Base-by-base conservation (phyloP, 2,797 vertebrate genomes). In the Taeniopygia guttata region DNA sequence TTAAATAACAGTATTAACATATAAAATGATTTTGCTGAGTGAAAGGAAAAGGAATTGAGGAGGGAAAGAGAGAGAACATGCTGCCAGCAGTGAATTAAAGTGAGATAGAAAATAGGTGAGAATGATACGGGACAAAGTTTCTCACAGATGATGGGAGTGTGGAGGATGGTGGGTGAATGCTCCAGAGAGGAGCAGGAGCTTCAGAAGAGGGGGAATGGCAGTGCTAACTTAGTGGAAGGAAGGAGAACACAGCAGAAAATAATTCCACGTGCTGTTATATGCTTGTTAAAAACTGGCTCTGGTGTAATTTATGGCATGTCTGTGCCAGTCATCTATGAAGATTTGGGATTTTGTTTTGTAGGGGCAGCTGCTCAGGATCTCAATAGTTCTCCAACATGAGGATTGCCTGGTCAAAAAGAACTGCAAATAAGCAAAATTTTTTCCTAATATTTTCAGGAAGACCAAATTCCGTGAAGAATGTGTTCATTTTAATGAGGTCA, bases 1-100 rank as follows among this genome's bases (percentile, higher is more conserved):
- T 64, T 81, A 88, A 87, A 34, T 85, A 87, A 66, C 30, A 74
- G 21, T 36, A 92, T 91, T 93, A 92, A 70, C 56, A 84, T 86
- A 86, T 52, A 90, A 92, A 91, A 94, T 76, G 0, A 59, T 63
- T 67, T 52, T 81, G 13, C 29, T 81, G 74, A 84, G 51, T 63
- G 20, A 91, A 91, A 87, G 26, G 34, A 63, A 63, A 78, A 68
- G 16, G 22, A 84, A 79, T 67, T 86, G 67, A 56, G 38, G n/a
- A 52, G 23, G 19, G 11, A 56, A 91, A 76, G 63, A 27, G 42
- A 86, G 76, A 81, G 32, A 88, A 60, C 7, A 10, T 7, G 13
- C 48, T 91, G 42, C 52, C 80, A 83, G 55, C 22, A 69, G 76
- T 60, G 73, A 90, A 81, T 1, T 84, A 46, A 84, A 77, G 45